Base-by-base conservation (phyloP, 2,113 vertebrate genomes). In the Pygoscelis antarcticus region DNA sequence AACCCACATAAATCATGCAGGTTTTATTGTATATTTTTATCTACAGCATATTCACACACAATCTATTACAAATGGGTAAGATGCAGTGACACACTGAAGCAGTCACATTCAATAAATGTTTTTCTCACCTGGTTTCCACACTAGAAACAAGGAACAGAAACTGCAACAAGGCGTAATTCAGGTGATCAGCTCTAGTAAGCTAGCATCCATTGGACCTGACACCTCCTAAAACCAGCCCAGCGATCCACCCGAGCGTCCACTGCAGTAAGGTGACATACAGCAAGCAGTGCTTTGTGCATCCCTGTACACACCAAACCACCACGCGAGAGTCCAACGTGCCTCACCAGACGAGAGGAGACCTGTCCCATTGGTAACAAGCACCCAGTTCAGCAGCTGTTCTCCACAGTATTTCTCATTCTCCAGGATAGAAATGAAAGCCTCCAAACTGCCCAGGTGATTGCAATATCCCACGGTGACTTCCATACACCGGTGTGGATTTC, bases 241-340 rank as follows among this genome's bases (percentile, higher is more conserved):
- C 0, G 2, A 27, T 5, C 34, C 34, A 17, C 11, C 60, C 3
- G 22, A 46, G 42, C 34, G 18, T 25, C 60, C 18, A 12, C 11
- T 49, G 14, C n/a, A 18, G 51, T 2, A 7, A 36, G 14, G 6
- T 17, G 62, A 9, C 72, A 17, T 3, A 61, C 3, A 34, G 52
- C 57, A 8, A 38, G 14, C 2, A 4, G 16, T 2, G 21, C 21
- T 42, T 26, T 10, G 38, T 44, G 70, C 6, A 9, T 5, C 52
- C 47, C n/a, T 10, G 29, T 0, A 3, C 2, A 9, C 62, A 23
- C 12, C 71, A 26, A 34, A 47, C 1, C 0, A 1, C 42, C 70
- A 23, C 3, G 0, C 0, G 0, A 54, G 30, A 44, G 29, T 6
- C 64, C 49, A 22, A 22, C 11, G 32, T 18, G n/a, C 47, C 47